Evolutionary conservation across 1,140 invertebrate species (phyloP).

Genomic region (Drosophila lowei): DNA sequence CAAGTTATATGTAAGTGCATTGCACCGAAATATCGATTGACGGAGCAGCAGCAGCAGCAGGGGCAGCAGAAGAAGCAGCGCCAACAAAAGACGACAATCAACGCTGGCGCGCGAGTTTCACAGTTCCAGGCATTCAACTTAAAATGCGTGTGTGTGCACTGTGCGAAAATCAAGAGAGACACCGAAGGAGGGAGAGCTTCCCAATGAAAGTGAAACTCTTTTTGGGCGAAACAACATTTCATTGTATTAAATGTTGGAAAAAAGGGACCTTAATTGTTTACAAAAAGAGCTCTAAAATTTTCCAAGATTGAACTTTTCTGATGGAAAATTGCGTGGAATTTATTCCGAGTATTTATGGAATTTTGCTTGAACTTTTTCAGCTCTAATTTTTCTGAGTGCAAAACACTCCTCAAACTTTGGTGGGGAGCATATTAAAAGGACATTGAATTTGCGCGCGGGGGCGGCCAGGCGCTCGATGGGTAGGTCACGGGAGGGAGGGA

Average conservation of each 20-base stretch:
- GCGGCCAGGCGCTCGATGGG: neutral
- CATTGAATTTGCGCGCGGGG: slow-evolving; percentile 66
- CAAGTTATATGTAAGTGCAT: slow-evolving; percentile 77
- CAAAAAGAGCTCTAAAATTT: too few species aligned
- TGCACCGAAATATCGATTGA: slow-evolving; percentile 80
- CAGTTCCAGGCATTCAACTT: slow-evolving; percentile 52
- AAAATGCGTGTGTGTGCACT: slow-evolving; percentile 53
- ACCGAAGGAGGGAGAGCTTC: too few species aligned
- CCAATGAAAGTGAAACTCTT: too few species aligned
- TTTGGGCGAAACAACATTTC: too few species aligned
- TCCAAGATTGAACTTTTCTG: too few species aligned
- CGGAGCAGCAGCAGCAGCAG: slow-evolving; percentile 46
- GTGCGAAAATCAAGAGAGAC: neutral
- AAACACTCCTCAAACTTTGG: slow-evolving; percentile 28
- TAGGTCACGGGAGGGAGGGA: neutral
- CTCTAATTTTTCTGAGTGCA: slow-evolving; percentile 29
- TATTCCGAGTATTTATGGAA: neutral
- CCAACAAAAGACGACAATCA: slow-evolving; percentile 69
- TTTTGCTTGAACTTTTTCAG: neutral
- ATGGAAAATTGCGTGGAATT: neutral
- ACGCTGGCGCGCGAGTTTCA: slow-evolving; percentile 32
- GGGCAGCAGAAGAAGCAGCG: neutral
- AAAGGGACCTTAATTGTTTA: too few species aligned
- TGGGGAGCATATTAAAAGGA: slow-evolving; percentile 60
- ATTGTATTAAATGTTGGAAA: too few species aligned